A percentile compares a stretch with the other conserved stretches of the same genome.
Conservation (phyloP, 2,888 invertebrate species). For the Nineta flava region DNA sequence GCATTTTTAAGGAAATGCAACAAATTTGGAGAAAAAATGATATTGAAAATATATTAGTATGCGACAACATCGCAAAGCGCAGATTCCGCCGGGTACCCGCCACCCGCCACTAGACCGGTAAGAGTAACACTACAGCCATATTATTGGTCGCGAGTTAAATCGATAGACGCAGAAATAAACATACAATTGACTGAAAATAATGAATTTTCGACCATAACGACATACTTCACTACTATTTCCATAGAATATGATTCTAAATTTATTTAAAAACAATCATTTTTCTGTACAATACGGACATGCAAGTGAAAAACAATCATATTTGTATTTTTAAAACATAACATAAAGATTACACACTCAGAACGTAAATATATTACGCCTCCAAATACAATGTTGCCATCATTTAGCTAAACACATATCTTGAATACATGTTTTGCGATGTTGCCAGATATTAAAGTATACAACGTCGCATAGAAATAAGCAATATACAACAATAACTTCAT, state of each 20-base stretch:
- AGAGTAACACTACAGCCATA: background rate
- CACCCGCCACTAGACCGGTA: constrained; percentile 1
- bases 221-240: constrained; percentile 7
- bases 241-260: no score
- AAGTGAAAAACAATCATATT: no score
- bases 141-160: constrained; percentile 43
- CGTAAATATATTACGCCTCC: constrained; percentile 6
- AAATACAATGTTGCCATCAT: constrained; percentile 7
- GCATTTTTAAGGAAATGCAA: no score
- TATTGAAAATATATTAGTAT: no score
- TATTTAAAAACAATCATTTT: no score
- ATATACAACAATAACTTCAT: constrained; percentile 24
- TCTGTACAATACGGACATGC: no score
- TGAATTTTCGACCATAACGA: constrained; percentile 31
- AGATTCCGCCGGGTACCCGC: constrained; percentile 31
- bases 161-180: constrained; percentile 33
- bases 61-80: constrained; percentile 33
- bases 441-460: constrained; percentile 25
- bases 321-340: no score
- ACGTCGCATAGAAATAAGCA: constrained; percentile 23
- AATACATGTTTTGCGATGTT: constrained; percentile 28
- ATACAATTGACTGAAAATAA: constrained; percentile 20
- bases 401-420: constrained; percentile 16
- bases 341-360: background rate
- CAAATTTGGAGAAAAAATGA: no score